Percentiles rank a stretch among this genome's conserved stretches.
Conservation (phyloP, 2,113 vertebrate genomes). For the Melanerpes aurifrons region DNA sequence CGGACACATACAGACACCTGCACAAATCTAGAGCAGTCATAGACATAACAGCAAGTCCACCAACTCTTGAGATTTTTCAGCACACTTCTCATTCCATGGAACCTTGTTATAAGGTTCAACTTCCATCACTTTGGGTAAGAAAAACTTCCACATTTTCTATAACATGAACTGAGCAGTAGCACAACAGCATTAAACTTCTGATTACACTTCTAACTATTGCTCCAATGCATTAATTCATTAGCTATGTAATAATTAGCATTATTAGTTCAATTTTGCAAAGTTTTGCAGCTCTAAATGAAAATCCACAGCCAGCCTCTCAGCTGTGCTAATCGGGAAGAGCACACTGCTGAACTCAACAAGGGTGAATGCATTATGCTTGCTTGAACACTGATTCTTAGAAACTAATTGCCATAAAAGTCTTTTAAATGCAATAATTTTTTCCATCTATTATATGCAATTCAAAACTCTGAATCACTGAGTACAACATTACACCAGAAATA, state of each 20-base stretch:
- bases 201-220: background rate
- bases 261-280: background rate
- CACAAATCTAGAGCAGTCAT: background rate
- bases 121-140: rapidly evolving
- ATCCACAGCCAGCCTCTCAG: background rate
- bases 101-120: background rate
- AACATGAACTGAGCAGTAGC: background rate
- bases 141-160: background rate
- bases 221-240: background rate
- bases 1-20: background rate
- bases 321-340: background rate
- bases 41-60: background rate
- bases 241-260: background rate
- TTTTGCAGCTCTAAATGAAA: background rate
- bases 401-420: background rate
- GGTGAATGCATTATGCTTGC: background rate
- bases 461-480: constrained; percentile 10
- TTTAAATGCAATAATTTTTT: background rate
- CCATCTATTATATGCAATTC: background rate
- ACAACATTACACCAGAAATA: constrained; percentile 2
- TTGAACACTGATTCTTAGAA: background rate
- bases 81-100: background rate
- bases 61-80: background rate
- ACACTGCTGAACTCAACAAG: background rate
- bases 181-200: background rate